phyloP scores from a whole-genome alignment of 35 echinoderm and acorn worm species.

The Acanthaster planci region DNA sequence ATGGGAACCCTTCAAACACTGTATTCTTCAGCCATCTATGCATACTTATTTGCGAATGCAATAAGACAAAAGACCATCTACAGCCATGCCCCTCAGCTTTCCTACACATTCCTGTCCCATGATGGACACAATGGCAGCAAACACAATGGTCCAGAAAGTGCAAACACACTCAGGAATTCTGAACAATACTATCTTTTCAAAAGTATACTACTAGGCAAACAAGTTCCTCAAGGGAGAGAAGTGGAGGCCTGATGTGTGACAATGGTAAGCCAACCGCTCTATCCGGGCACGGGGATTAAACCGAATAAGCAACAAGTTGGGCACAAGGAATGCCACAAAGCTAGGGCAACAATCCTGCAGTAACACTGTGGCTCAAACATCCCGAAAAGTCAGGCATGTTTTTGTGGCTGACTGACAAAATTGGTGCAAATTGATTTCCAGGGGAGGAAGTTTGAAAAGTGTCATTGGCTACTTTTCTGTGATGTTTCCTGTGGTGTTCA shows the following conservation, averaged over 20 bases:
- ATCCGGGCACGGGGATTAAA: background rate
- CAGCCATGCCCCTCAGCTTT: background rate
- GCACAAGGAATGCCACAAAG: conserved; percentile 6
- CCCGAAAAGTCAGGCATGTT: too few species aligned
- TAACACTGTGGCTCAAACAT: too few species aligned
- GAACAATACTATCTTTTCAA: conserved; percentile 11
- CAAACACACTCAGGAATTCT: conserved; percentile 20
- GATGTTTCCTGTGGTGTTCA: too few species aligned
- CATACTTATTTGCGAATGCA: background rate
- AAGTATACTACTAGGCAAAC: conserved; percentile 22
- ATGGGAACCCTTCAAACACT: background rate
- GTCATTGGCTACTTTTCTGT: too few species aligned
- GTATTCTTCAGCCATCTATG: background rate
- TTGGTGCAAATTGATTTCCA: too few species aligned
- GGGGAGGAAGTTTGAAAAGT: too few species aligned
- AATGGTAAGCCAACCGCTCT: background rate
- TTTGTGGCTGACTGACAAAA: too few species aligned
- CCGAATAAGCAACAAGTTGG: background rate
- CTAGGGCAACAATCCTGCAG: background rate
- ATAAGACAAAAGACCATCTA: background rate
- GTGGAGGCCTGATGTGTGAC: background rate
- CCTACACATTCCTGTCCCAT: conserved; percentile 3
- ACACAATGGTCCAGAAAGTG: background rate
- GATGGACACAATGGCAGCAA: background rate
- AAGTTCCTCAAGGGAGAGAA: background rate